Conservation (phyloP, 1,140 invertebrate species). For the Danaus melanippus region DNA sequence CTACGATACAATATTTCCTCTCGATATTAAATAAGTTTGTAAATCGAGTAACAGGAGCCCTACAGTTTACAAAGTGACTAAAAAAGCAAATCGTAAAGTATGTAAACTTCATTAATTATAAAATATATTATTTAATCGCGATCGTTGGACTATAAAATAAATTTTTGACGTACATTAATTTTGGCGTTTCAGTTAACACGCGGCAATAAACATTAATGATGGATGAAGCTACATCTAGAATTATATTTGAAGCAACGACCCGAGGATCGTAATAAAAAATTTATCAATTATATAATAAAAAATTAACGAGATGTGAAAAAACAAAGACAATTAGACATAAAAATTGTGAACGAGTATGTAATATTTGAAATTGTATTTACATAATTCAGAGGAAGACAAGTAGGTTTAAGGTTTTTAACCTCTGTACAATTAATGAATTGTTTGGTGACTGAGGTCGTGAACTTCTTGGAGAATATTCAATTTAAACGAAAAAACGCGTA, state of each 20-base stretch:
- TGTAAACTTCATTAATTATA: constrained; percentile 11
- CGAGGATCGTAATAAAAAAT: constrained; percentile 27
- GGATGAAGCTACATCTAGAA: constrained; percentile 32
- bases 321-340: constrained; percentile 32
- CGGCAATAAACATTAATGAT: constrained; percentile 35
- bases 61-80: too few species aligned
- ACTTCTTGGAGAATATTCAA: not conserved
- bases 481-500: too few species aligned
- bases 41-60: not conserved
- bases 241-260: constrained; percentile 29
- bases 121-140: constrained; percentile 12
- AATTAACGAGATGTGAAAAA: constrained; percentile 29
- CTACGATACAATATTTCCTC: constrained; percentile 13
- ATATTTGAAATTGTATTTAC: constrained; percentile 7
- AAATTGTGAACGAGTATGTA: constrained; percentile 14
- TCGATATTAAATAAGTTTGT: constrained; percentile 2
- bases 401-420: not conserved
- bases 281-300: constrained; percentile 23
- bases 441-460: constrained; percentile 17
- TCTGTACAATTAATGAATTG: constrained; percentile 2
- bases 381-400: constrained; percentile 1
- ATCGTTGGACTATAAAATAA: constrained; percentile 9
- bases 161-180: constrained; percentile 19
- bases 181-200: constrained; percentile 27
- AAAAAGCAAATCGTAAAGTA: not conserved